Evolutionary conservation across 2,888 invertebrate species (phyloP).

Genomic region (Blastobasis lacticolella): DNA sequence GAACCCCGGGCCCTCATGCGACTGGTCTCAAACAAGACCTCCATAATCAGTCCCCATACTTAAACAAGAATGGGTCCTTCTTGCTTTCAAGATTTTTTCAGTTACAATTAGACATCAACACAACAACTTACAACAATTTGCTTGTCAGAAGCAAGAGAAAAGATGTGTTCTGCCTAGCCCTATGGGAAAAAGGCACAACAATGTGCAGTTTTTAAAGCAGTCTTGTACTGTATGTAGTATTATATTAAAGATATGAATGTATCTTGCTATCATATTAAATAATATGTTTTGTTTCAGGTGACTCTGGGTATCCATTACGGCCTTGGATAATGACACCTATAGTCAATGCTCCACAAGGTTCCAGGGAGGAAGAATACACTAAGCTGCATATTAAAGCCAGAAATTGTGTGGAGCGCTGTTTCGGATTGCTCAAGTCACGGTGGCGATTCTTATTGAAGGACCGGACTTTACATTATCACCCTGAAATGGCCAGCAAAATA

Average conservation of each 20-base stretch:
- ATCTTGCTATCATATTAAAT: neutral
- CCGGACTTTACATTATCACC: neutral
- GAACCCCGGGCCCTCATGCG: no score
- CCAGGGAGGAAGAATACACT: neutral
- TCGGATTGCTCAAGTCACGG: neutral
- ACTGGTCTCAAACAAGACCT: no score
- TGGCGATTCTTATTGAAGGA: neutral
- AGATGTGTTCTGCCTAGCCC: no score
- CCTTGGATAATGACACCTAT: constrained; percentile 1
- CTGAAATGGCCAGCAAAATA: neutral
- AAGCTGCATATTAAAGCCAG: neutral
- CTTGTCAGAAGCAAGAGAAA: no score
- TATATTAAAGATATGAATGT: neutral
- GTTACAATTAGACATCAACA: no score
- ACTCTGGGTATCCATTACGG: constrained; percentile 1
- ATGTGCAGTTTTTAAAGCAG: no score
- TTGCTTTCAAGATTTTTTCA: no score
- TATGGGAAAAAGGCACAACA: no score
- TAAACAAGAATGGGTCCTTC: no score
- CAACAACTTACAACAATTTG: no score
- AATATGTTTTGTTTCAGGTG: neutral
- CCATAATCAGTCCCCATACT: no score
- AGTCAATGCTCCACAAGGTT: neutral
- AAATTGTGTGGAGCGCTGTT: neutral
- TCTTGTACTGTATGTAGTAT: no score